These are phyloP conservation scores for Brachirus orientalis DNA, from an alignment of 2,113 vertebrate species.

Conservation along the genomic window DNA sequence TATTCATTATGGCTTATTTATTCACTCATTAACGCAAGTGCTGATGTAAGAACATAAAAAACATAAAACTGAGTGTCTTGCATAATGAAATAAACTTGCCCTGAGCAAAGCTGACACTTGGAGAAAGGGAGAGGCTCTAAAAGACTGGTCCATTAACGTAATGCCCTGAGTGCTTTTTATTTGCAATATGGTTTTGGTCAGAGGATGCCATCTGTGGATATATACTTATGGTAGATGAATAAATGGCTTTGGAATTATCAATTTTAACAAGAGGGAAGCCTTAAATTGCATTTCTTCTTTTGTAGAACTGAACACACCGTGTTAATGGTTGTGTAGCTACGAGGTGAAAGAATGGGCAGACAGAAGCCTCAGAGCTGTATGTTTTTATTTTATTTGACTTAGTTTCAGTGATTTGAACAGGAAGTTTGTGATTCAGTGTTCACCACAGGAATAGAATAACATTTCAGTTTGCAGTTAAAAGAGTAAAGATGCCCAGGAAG, in stretches of 20 bases:
- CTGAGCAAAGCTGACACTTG: background rate
- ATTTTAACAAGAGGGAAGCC: background rate
- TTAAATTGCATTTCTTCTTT: background rate
- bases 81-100: background rate
- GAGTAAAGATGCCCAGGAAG: no score
- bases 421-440: conserved; percentile 7
- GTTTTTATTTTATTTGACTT: no score
- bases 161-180: conserved; percentile 39
- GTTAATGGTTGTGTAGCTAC: no score
- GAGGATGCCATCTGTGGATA: background rate
- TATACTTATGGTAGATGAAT: background rate
- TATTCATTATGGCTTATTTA: background rate
- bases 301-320: background rate
- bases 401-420: no score
- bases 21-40: background rate
- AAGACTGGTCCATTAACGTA: conserved; percentile 21
- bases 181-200: conserved; percentile 6
- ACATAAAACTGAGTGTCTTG: background rate
- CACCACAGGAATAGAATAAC: background rate
- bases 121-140: background rate
- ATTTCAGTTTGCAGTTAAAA: background rate
- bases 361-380: no score
- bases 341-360: no score
- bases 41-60: background rate
- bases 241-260: background rate